Percentiles rank a stretch among this genome's conserved stretches.
Evolutionary conservation across 1,140 invertebrate species (phyloP).

Genomic region (Helicoverpa zea): DNA sequence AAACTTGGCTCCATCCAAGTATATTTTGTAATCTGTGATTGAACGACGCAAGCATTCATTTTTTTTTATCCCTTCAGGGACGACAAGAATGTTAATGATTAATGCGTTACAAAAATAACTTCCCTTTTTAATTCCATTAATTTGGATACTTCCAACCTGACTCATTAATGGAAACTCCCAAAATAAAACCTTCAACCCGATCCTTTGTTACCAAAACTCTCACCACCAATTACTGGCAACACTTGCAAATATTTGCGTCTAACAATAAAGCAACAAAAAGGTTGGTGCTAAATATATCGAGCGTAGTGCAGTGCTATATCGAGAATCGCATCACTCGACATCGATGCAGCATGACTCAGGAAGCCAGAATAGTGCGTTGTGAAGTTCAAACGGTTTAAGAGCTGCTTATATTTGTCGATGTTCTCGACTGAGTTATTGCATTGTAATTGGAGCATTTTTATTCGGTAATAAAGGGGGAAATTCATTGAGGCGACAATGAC

Average conservation of each 20-base stretch:
- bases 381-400: conserved; percentile 49
- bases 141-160: not conserved
- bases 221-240: not conserved
- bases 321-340: conserved; percentile 46
- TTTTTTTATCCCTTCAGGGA: no score
- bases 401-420: conserved; percentile 14
- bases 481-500: no score
- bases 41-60: no score
- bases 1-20: no score
- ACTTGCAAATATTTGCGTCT: conserved; percentile 12
- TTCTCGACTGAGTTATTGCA: conserved; percentile 6
- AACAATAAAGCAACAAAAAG: conserved; percentile 23
- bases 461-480: no score
- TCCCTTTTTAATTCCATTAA: not conserved
- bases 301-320: conserved; percentile 45
- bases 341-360: conserved; percentile 64
- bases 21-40: no score
- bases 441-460: not conserved
- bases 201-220: conserved; percentile 2
- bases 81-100: no score
- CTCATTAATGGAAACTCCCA: conserved; percentile 3
- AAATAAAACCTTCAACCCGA: conserved; percentile 5
- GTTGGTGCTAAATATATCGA: conserved; percentile 26
- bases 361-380: conserved; percentile 52
- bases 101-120: no score